Conservation (phyloP, 1,140 invertebrate species). For the Onthophagus taurus region DNA sequence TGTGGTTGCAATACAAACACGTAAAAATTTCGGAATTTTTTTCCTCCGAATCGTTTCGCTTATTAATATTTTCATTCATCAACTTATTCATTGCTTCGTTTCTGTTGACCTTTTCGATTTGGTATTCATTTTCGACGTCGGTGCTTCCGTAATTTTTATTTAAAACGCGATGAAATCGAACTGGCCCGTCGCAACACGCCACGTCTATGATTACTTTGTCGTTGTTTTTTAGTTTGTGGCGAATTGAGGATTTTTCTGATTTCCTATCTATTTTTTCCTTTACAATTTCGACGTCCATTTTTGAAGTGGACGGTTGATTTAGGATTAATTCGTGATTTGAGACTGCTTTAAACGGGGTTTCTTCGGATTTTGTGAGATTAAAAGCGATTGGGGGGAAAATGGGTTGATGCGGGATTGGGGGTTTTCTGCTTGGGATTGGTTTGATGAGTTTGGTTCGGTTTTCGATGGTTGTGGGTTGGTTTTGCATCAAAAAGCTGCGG, state of each 20-base stretch:
- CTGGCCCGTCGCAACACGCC: conserved; percentile 79
- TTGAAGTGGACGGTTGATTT: conserved; percentile 2
- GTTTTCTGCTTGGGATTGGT: conserved; percentile 40
- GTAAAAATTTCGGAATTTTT: conserved; percentile 46
- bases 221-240: too few relatives aligned
- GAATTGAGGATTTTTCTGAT: conserved; percentile 2
- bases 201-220: conserved; percentile 63
- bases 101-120: conserved; percentile 27
- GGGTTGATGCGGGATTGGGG: conserved; percentile 23
- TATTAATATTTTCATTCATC: conserved; percentile 40
- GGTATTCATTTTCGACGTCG: conserved; percentile 25
- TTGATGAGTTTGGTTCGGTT: conserved; percentile 34
- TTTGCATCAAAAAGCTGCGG: conserved; percentile 40
- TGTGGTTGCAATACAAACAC: conserved; percentile 68
- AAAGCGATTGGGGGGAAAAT: conserved; percentile 19
- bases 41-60: conserved; percentile 26
- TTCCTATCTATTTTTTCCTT: conserved; percentile 16
- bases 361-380: conserved; percentile 24
- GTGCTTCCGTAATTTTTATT: conserved; percentile 59
- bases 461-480: conserved; percentile 20
- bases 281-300: conserved; percentile 5
- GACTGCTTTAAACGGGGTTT: conserved; percentile 25
- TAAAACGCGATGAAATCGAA: conserved; percentile 67
- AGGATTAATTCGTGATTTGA: not conserved
- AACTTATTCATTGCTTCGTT: conserved; percentile 39